Base-by-base conservation (phyloP, 1,140 invertebrate species). In the Ostrea edulis region DNA sequence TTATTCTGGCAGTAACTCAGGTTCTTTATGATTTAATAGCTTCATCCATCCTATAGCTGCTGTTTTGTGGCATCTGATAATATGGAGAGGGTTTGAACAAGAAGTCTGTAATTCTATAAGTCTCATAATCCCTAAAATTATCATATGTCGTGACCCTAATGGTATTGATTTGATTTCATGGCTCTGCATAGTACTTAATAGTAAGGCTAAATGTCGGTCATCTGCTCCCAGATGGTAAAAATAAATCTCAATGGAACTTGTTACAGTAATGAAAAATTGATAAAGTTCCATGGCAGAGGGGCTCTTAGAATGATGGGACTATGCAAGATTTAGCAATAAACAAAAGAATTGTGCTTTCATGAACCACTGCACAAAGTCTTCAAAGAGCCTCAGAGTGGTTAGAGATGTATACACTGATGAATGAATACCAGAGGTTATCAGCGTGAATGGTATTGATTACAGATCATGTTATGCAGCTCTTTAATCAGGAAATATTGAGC, bases 1-100 rank as follows among this genome's bases (percentile, higher is more conserved):
- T 77, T 77, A 11, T 77, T 77, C 25, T 77, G 68, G 68, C 68
- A 77, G 68, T 77, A 77, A 9, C 68, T 77, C 68, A 77, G 29
- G 29, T 14, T 77, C 22, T 77, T 35, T 25, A 77, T 77, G 68
- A 44, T 77, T 77, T 77, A 77, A 77, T 77, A 35, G 29, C 68
- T 77, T 77, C 68, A 12, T 44, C 25, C 11, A 35, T 77, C 25
- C 14, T 77, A 25, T 12, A 29, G 68, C 58, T 44, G 68, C 22
- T 29, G 68, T 29, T 35, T 77, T 77, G 22, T 77, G 68, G 29
- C 25, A 14, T 29, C 29, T 35, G 68, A 29, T 22, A 29, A 4
- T 22, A 77, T 77, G 22, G 29, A 77, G 25, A 77, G 14, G 68
- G 25, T 35, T 29, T 35, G 68, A 77, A 35, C 29, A 25, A 77